Base-by-base conservation (phyloP, 1,140 invertebrate genomes). In the Whitmania pigra region DNA sequence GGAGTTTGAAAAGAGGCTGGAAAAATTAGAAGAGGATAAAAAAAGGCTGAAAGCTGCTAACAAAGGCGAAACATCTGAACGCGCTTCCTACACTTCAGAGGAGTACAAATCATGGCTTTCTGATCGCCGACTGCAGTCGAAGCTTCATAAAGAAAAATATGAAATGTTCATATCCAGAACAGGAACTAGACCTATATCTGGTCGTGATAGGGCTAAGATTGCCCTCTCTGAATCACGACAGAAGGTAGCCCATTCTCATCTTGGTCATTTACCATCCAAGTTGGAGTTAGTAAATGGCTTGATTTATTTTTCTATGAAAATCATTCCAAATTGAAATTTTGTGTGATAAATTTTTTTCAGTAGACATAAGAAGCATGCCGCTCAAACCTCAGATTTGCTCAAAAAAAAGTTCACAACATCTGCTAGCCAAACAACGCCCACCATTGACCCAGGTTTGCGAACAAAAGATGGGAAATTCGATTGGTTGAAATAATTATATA, bases 71-170 rank as follows among this genome's bases (percentile, higher is more conserved):
- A 36, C 18, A 25, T 4, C 69, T 36, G 43, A 70, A 70, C 69
- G 22, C 15, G 53, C 25, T n/a, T 49, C 69, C 18, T 70, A 53
- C 43, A 70, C 69, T 25, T 70, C 69, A 25, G 69, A 70, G 69
- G 89, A 78, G 87, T 90, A 79, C 53, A 53, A 27, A 73, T 79
- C 17, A 85, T 92, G 76, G 90, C 92, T 81, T 91, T 92, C 77
- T 92, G 92, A 85, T 89, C 90, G 77, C 89, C 89, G 80, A 88
- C 11, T 63, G 57, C 57, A 63, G 15, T 63, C 57, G 11, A 63
- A 63, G 29, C 22, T 63, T 18, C 57, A 63, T 25, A 22, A 31
- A 22, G 57, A 63, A 22, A 49, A 49, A 49, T 49, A 4, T 49
- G 22, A 63, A 17, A 63, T 63, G 57, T 63, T 31, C 18, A 60